Percentiles rank a stretch among this genome's conserved stretches.
Evolutionary conservation across 2,797 vertebrate genomes (phyloP).

Genomic region (Acrocephalus scirpaceus): DNA sequence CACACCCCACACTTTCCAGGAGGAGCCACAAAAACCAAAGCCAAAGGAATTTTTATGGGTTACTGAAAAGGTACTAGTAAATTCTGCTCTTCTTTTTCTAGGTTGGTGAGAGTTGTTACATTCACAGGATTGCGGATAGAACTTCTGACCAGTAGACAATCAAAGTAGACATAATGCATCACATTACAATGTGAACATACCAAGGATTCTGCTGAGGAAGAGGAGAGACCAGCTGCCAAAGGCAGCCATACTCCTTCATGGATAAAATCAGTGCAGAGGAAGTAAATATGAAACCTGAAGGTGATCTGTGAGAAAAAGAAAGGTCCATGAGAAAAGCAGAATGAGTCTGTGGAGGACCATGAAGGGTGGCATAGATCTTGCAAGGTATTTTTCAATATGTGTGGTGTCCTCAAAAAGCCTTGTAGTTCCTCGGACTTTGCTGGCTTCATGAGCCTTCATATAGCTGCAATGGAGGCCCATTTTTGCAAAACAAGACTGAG

Average conservation of each 20-base stretch:
- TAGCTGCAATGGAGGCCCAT: background rate
- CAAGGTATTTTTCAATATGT: background rate
- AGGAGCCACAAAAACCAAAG: background rate
- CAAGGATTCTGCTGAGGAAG: background rate
- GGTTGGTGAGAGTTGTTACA: background rate
- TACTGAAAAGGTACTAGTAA: background rate
- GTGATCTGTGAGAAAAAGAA: background rate
- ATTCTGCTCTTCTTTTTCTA: background rate
- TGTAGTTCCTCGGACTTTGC: background rate
- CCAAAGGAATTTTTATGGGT: background rate
- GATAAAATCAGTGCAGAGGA: background rate
- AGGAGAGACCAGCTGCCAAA: background rate
- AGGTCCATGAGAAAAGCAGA: background rate
- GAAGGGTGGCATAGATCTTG: background rate
- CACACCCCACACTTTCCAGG: background rate
- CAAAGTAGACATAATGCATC: background rate
- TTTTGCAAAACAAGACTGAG: background rate
- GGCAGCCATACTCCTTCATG: background rate
- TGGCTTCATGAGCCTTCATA: background rate
- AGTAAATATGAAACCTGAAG: background rate
- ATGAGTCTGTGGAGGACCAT: background rate
- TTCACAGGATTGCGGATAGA: background rate
- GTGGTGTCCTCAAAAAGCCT: background rate
- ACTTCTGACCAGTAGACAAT: background rate
- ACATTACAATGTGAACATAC: background rate